Percentiles rank a stretch among this genome's conserved stretches.
phyloP scores from a whole-genome alignment of 2,113 vertebrate species.

The Podarcis muralis region DNA sequence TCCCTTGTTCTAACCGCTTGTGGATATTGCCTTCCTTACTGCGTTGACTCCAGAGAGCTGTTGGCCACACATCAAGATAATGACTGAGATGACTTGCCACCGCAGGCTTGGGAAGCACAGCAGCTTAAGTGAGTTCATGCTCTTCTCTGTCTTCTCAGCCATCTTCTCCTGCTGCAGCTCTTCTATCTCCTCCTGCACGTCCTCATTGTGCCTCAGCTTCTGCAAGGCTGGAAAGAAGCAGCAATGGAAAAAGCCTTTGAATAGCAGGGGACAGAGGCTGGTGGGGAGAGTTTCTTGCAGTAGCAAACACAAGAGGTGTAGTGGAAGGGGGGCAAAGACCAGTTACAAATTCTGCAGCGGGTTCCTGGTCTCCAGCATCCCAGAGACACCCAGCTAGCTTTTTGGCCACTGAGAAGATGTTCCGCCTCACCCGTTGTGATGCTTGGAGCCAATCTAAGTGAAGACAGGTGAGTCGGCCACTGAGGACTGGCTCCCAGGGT shows the following conservation, averaged over 20 bases:
- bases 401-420: no score
- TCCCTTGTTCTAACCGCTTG: neutral
- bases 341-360: no score
- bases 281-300: no score
- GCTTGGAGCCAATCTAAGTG: no score
- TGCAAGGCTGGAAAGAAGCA: constrained; percentile 75
- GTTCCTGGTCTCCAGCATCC: no score
- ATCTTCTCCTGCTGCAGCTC: constrained; percentile 85
- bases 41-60: constrained; percentile 92
- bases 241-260: neutral
- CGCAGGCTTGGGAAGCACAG: constrained; percentile 79
- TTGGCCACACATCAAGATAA: constrained; percentile 87
- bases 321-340: no score
- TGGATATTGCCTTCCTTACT: constrained; percentile 65
- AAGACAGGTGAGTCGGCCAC: no score
- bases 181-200: constrained; percentile 80
- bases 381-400: no score
- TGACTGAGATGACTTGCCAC: constrained; percentile 88
- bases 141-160: constrained; percentile 80
- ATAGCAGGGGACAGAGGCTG: neutral
- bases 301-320: no score
- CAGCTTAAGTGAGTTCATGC: constrained; percentile 80
- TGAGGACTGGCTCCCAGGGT: no score
- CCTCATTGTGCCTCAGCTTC: constrained; percentile 77
- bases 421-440: no score